phyloP scores from a whole-genome alignment of 2,888 invertebrate genomes.

The Endotricha flammealis region DNA sequence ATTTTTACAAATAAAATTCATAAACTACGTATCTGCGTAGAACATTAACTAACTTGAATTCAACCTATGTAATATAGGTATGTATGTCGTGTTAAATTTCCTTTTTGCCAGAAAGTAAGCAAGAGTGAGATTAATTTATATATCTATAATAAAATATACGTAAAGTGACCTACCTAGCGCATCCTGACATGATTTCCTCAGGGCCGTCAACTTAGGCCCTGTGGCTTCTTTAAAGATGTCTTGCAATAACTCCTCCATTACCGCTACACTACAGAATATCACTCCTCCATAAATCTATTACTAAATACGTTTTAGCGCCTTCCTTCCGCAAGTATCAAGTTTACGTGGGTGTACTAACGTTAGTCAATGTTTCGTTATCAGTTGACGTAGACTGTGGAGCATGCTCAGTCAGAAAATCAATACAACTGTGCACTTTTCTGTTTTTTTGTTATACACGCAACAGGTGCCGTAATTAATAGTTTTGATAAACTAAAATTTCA shows the following conservation, averaged over 20 bases:
- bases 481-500: background rate
- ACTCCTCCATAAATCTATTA: constrained; percentile 7
- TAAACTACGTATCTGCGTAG: no score
- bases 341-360: constrained; percentile 50
- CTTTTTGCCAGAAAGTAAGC: no score
- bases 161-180: constrained; percentile 90
- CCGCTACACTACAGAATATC: constrained; percentile 8
- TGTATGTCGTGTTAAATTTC: no score
- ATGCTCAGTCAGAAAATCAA: constrained; percentile 71
- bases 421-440: constrained; percentile 37
- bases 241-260: constrained; percentile 92
- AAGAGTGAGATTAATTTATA: no score
- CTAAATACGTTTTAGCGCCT: constrained; percentile 4
- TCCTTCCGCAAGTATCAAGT: constrained; percentile 5
- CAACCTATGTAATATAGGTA: no score
- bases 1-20: no score
- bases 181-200: constrained; percentile 91
- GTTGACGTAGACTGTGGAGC: constrained; percentile 46
- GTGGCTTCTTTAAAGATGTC: constrained; percentile 91
- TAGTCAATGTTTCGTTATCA: constrained; percentile 41
- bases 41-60: no score
- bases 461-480: constrained; percentile 38
- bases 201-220: constrained; percentile 84
- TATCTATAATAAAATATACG: no score
- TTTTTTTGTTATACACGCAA: constrained; percentile 37